Base-by-base conservation (phyloP, 2,113 vertebrate species). In the Xiphias gladius region DNA sequence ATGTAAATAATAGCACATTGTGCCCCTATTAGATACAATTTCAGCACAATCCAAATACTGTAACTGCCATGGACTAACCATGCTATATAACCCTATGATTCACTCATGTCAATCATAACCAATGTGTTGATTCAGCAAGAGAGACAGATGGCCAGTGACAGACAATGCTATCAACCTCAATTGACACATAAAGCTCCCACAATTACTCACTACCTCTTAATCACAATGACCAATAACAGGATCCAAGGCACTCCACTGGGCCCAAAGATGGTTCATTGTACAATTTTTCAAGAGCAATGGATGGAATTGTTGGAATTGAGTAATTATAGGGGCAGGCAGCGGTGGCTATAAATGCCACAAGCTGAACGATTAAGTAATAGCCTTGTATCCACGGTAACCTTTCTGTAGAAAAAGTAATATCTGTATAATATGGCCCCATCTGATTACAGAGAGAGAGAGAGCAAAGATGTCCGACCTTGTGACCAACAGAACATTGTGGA, bases 311-410 rank as follows among this genome's bases (percentile, higher is more conserved):
- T 89, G 86, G 86, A 93, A 91, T 88, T 87, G 83, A 92, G 85
- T 93, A 92, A 93, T 94, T 94, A 93, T 50, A 92, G 87, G 76
- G 86, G 76, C 75, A 85, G 71, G 76, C 58, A 80, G 68, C 37
- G 5, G 80, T 82, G 84, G 78, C 89, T 93, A 78, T 68, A 92
- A 93, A 94, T 92, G 92, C 81, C 93, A 94, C 81, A 83, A 82
- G 82, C 87, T 85, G 86, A 92, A 89, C 62, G 55, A 92, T 91
- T 90, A 94, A 94, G 93, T 94, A 90, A 93, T 85, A 88, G 88
- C 75, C 70, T 87, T 88, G 79, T 87, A 93, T 89, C 86, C 86
- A 90, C 70, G 30, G 91, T 91, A 94, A 93, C 91, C 91, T 91
- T 92, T 93, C 58, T 80, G 80, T 83, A 74, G 67, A 41, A 81